A percentile compares a stretch with the other conserved stretches of the same genome.
Evolutionary conservation across 1,140 invertebrate genomes (phyloP).

Genomic region (Zaprionus capensis): DNA sequence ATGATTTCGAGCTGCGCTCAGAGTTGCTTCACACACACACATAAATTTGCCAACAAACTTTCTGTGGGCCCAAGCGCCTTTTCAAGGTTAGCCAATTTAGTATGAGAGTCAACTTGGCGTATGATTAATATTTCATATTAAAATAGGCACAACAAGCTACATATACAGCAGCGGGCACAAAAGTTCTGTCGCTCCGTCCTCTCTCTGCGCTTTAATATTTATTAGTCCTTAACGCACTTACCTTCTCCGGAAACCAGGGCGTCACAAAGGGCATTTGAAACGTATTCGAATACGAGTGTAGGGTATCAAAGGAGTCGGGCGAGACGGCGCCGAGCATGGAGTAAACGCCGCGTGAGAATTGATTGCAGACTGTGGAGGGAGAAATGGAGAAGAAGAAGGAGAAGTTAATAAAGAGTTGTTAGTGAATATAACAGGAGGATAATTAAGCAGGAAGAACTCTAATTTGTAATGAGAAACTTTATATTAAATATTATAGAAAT

Average conservation of each 20-base stretch:
- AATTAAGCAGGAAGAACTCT: neutral
- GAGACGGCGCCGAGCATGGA: constrained; percentile 96
- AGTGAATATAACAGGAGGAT: neutral
- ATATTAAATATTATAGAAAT: no score
- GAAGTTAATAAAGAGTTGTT: constrained; percentile 4
- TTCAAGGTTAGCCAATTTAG: constrained; percentile 76
- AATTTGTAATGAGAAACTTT: neutral
- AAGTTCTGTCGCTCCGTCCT: constrained; percentile 22
- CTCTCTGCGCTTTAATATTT: constrained; percentile 66
- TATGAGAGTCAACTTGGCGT: constrained; percentile 71
- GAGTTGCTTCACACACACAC: constrained; percentile 8
- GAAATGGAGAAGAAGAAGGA: constrained; percentile 79
- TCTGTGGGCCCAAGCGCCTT: constrained; percentile 27
- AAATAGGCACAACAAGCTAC: constrained; percentile 58
- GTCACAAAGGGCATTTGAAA: constrained; percentile 98
- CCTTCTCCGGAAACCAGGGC: constrained; percentile 97
- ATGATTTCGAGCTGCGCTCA: constrained; percentile 64
- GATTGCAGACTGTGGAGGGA: constrained; percentile 91
- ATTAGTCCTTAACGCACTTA: constrained; percentile 85
- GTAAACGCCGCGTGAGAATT: constrained; percentile 95
- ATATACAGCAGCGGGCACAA: no score
- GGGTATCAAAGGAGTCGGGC: constrained; percentile 96
- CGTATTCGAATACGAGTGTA: constrained; percentile 97
- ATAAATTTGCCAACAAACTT: constrained; percentile 63
- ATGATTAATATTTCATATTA: constrained; percentile 83